Conservation (phyloP, 2,113 vertebrate species). For the Chaetodon auriga region DNA sequence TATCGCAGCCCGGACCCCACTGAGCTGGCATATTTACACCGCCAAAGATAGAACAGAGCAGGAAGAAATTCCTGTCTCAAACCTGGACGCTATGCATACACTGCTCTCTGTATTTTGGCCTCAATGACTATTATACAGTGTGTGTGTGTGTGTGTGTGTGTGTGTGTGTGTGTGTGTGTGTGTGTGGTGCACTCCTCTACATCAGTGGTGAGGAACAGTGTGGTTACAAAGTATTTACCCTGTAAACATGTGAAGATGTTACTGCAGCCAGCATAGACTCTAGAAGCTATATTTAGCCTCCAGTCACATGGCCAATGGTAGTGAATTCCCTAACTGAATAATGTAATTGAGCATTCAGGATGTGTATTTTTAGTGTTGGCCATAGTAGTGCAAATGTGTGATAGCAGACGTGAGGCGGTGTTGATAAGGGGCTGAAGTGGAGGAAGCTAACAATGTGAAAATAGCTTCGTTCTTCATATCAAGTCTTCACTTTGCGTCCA, state of each 20-base stretch:
- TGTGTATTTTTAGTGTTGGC: slow-evolving; percentile 58
- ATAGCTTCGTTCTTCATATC: background rate
- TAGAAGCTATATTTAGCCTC: slow-evolving; percentile 46
- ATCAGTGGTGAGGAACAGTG: background rate
- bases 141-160: background rate
- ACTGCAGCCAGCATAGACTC: slow-evolving; percentile 5
- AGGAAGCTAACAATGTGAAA: background rate
- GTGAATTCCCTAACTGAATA: slow-evolving; percentile 61
- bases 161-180: background rate
- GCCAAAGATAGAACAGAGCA: slow-evolving; percentile 56
- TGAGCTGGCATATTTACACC: slow-evolving; percentile 55
- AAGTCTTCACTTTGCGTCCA: background rate
- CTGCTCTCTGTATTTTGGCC: slow-evolving; percentile 9
- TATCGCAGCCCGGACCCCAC: slow-evolving; percentile 43
- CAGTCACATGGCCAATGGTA: slow-evolving; percentile 58
- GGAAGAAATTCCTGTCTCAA: slow-evolving; percentile 21
- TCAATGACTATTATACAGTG: background rate
- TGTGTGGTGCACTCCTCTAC: background rate
- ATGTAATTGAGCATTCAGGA: slow-evolving; percentile 45
- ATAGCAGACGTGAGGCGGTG: slow-evolving; percentile 15
- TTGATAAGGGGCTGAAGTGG: slow-evolving; percentile 1
- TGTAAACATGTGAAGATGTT: slow-evolving; percentile 38
- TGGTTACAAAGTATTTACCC: background rate
- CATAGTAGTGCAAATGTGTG: slow-evolving; percentile 23
- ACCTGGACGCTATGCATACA: slow-evolving; percentile 13